phyloP scores from a whole-genome alignment of 2,113 vertebrate genomes.

The Martes martes region DNA sequence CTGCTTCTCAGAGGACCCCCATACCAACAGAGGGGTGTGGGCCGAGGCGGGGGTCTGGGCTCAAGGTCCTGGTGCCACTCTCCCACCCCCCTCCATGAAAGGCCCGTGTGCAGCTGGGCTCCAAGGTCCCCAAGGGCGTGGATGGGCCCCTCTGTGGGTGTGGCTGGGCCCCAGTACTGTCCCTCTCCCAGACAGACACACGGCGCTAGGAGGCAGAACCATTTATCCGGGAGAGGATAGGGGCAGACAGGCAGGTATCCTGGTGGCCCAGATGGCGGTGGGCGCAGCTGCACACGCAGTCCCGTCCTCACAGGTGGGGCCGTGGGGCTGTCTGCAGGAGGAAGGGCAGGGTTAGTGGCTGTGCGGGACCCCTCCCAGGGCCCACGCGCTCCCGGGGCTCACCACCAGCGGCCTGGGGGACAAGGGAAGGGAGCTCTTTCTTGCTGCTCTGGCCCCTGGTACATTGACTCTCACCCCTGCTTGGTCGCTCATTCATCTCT shows the following conservation, averaged over 20 bases:
- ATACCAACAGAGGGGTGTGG: background rate
- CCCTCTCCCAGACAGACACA: conserved; percentile 26
- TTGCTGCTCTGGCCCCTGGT: background rate
- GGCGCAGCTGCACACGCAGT: background rate
- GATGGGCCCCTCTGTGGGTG: background rate
- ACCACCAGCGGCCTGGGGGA: fast-evolving
- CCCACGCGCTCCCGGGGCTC: background rate
- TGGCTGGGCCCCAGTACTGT: background rate
- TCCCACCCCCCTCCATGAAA: too few species aligned
- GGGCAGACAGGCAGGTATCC: background rate
- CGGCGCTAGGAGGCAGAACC: background rate
- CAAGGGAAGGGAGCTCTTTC: background rate
- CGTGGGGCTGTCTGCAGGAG: background rate
- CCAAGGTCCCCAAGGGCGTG: background rate
- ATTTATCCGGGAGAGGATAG: conserved; percentile 52
- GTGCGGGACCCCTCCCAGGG: background rate
- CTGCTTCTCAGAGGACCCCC: background rate
- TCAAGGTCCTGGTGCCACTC: background rate
- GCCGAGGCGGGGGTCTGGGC: background rate
- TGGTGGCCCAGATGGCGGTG: background rate
- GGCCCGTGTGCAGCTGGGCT: background rate
- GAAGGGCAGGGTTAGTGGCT: background rate
- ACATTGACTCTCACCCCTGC: background rate
- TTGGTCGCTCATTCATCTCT: fast-evolving
- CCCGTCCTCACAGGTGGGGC: background rate